Conservation (phyloP, 2,113 vertebrate genomes). For the Podiceps cristatus region DNA sequence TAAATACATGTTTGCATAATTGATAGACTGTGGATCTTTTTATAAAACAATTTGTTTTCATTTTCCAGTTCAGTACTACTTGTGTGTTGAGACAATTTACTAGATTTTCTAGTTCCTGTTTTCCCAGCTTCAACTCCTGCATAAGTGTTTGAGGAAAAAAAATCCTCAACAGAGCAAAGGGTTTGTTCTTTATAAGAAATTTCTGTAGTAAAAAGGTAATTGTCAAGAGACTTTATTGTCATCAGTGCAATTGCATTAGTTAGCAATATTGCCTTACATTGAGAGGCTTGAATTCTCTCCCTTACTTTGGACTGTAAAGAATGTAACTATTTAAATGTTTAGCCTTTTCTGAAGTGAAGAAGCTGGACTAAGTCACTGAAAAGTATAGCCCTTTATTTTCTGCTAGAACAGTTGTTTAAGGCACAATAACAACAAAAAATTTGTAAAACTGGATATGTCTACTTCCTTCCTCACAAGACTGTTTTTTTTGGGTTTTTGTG, state of each 20-base stretch:
- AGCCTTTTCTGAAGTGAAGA: not conserved
- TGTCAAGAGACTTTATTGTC: not conserved
- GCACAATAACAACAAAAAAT: not conserved
- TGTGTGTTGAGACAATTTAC: not conserved
- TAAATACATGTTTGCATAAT: conserved; percentile 22
- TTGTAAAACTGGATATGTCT: not conserved
- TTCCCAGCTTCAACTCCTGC: not conserved
- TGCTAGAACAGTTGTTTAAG: not conserved
- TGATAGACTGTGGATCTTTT: not conserved
- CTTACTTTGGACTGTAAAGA: not conserved
- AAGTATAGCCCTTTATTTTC: not conserved
- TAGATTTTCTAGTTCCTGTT: not conserved
- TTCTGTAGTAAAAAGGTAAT: not conserved
- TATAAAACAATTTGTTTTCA: not conserved
- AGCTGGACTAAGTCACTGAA: not conserved
- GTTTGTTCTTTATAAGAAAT: not conserved
- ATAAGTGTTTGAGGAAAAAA: not conserved
- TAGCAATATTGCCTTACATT: not conserved
- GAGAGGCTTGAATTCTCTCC: not conserved
- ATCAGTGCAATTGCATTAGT: not conserved
- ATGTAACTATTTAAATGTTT: not conserved
- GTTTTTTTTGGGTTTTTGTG: not conserved
- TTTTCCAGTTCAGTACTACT: not conserved
- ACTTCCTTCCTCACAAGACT: not conserved
- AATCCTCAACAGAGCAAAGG: not conserved